Evolutionary conservation across 2,797 vertebrate genomes (phyloP), one percentile per base, ranked within the genome.

Genomic region (Pangasius macronema): DNA sequence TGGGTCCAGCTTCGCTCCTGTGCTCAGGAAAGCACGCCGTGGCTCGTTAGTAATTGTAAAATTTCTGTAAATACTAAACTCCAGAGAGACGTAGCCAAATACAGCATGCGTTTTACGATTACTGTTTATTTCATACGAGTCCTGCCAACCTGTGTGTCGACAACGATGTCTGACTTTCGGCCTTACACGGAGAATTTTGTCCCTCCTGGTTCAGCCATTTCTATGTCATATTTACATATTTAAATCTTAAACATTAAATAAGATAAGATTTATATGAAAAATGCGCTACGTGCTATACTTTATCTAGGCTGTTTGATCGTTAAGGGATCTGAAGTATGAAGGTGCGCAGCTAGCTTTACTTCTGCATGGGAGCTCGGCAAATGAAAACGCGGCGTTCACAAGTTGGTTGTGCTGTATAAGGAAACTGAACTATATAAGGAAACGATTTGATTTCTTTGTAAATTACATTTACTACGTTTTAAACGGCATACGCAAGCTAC

Each of bases 51-150:
- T 93, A 91, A 86, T 88, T 94, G 94, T 94, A 94, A 93, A 81
- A 95, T 94, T 93, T 88, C 90, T 96, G 95, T 95, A 95, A 81
- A 96, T 95, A 95, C 88, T 92, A 89, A 94, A 91, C 92, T 95
- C 92, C 94, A 95, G 93, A 95, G 93, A 95, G 93, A 95, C 92
- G 93, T 95, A 95, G 94, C 95, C 92, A 88, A 93, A 76, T 86
- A 93, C 92, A 94, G 95, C 95, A 96, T 95, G 95, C 92, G 75
- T 94, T 95, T 90, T 92, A 87, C 93, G 85, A 91, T 92, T 91
- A 90, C 90, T 93, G 90, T 93, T 91, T 77, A 87, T 92, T 92
- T 93, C 85, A 89, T 92, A 91, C 89, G 75, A 82, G 30, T 88
- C 63, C 82, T 90, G 90, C 85, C 91, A 92, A 91, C 91, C 89